Evolutionary conservation across 2,888 invertebrate species (phyloP), one percentile per base, ranked within the genome.

Genomic region (Nasonovia ribisnigri): DNA sequence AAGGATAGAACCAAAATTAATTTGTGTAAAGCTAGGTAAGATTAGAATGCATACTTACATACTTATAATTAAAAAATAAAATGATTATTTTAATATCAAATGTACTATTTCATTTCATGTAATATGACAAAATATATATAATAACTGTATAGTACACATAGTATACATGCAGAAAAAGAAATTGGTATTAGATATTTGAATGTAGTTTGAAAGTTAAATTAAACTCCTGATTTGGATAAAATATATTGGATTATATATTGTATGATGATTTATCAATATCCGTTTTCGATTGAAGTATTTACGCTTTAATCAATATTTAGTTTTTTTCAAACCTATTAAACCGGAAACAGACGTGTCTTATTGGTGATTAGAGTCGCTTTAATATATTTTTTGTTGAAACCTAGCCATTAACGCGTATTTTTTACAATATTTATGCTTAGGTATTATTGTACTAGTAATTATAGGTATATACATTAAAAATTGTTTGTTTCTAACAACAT

Each of bases 261-360:
- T 77, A 8, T 36, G 77, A 77, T 46, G 54, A 46, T 86, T 91
- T 86, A 91, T 91, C 86, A 46, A 91, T 91, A 57, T 91, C 86
- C 86, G 84, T 91, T 91, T 91, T 57, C 57, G 46, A 77, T 54
- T 42, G 57, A 57, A 84, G 57, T 60, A 26, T n/a, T n/a, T 43
- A 54, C 29, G 57, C 43, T 89, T 89, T 29, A 42, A 91, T 90
- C 89, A 43, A 43, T 89, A 57, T 89, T 89, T 57, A 57, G 36
- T 36, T 20, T 77, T 20, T 8, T 77, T 77, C 77, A 36, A 77
- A 77, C 20, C 77, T 77, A 77, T 77, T 77, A 77, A 77, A 77
- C 36, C 77, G 77, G 77, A 77, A 77, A 77, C 36, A 77, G 77
- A 20, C 36, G 36, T 77, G 36, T 77, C 77, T 77, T 77, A 77